Base-by-base conservation (phyloP, 2,797 vertebrate genomes). In the Syngnathus acus region DNA sequence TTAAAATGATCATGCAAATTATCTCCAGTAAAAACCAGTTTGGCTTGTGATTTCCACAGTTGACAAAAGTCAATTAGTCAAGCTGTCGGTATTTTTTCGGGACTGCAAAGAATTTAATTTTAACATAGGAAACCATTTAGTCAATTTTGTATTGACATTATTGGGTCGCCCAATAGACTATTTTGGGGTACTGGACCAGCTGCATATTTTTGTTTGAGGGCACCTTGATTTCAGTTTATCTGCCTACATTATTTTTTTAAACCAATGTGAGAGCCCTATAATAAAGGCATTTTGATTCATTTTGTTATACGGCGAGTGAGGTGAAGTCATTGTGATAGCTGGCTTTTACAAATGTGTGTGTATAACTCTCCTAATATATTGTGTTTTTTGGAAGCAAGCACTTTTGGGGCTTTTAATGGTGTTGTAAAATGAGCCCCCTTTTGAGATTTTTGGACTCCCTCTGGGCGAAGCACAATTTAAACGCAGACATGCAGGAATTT, bases 371-470 rank as follows among this genome's bases (percentile, higher is more conserved):
- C 37, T 43, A 21, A 7, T 48, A 6, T 40, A 26, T 80, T 50
- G 26, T n/a, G 45, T 51, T 65, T 64, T 71, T 67, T 62, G 58
- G 72, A 62, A 67, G 64, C 65, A 70, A 60, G 21, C 68, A 68
- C 21, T 66, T 21, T 73, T 80, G 68, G 67, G 65, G 62, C 72
- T 79, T 75, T 72, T 13, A 0, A 48, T 66, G 65, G 59, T 63
- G 64, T 78, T 81, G 39, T 70, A 42, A 64, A 78, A 72, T 64
- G 43, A 66, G 17, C 38, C 73, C 71, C 87, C 79, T 42, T 19
- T 79, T 50, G 78, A 80, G 80, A 73, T 75, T 6, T 21, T 81
- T 84, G 66, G 78, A 84, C 84, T 87, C 84, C 84, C 65, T 65
- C 68, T 40, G 9, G 19, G 32, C 5, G 59, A 39, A 5, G 9